phyloP scores from a whole-genome alignment of 2,797 vertebrate species.

The Tarsius wallacei region DNA sequence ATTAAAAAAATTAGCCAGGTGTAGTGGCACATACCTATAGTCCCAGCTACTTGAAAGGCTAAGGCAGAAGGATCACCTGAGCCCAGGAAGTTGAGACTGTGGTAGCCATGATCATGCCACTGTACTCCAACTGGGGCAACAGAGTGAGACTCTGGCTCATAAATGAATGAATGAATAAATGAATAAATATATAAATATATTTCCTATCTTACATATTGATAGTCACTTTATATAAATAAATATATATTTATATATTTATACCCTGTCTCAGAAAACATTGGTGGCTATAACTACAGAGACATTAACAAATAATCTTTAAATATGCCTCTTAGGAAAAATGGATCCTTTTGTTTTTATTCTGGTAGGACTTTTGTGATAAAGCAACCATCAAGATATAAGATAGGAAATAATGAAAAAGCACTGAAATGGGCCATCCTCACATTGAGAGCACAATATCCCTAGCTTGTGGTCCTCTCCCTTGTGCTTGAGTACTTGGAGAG shows the following conservation, averaged over 20 bases:
- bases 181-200: too few species aligned
- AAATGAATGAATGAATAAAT: too few species aligned
- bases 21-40: too few species aligned
- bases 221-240: too few species aligned
- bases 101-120: too few species aligned
- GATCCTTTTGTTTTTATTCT: not conserved
- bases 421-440: not conserved
- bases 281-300: not conserved
- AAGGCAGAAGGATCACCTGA: too few species aligned
- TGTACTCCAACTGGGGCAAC: too few species aligned
- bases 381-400: not conserved
- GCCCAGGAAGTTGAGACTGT: too few species aligned
- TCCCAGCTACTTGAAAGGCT: too few species aligned
- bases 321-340: not conserved
- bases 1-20: too few species aligned
- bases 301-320: not conserved
- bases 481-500: not conserved
- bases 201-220: too few species aligned
- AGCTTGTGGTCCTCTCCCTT: not conserved
- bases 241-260: not conserved
- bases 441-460: not conserved
- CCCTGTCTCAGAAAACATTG: not conserved
- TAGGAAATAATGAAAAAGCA: not conserved
- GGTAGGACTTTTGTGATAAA: not conserved
- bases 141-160: too few species aligned